phyloP scores from a whole-genome alignment of 2,888 invertebrate genomes.

The Julus scanicus region DNA sequence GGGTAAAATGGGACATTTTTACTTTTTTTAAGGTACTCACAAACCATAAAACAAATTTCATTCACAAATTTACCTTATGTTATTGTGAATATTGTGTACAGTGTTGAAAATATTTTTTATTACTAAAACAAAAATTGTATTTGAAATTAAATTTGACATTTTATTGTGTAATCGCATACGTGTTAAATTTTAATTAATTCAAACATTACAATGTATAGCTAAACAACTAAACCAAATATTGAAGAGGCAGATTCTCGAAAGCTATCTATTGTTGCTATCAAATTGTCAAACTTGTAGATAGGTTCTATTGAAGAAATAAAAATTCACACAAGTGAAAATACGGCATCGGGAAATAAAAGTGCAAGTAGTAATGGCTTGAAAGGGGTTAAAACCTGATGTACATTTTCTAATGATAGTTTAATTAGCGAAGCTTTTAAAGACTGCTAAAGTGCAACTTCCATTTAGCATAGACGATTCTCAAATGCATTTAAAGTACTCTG shows the following conservation, averaged over 20 bases:
- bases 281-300: not conserved
- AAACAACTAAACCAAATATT: not conserved
- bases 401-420: not conserved
- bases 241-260: no score
- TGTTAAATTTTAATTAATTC: no score
- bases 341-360: not conserved
- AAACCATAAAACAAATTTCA: no score
- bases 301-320: not conserved
- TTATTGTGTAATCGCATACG: no score
- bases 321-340: not conserved
- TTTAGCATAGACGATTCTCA: not conserved
- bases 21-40: no score
- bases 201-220: not conserved
- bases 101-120: no score
- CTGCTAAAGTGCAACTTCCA: not conserved
- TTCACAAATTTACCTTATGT: no score
- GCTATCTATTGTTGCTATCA: no score
- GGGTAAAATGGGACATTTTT: no score
- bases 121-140: no score
- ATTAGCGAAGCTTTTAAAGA: slow-evolving; percentile 7
- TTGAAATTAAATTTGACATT: no score
- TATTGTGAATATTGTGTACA: no score
- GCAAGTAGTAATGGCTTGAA: not conserved
- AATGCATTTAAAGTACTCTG: not conserved
- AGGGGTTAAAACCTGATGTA: not conserved